Evolutionary conservation across 2,113 vertebrate species (phyloP).

Genomic region (Mola mola): DNA sequence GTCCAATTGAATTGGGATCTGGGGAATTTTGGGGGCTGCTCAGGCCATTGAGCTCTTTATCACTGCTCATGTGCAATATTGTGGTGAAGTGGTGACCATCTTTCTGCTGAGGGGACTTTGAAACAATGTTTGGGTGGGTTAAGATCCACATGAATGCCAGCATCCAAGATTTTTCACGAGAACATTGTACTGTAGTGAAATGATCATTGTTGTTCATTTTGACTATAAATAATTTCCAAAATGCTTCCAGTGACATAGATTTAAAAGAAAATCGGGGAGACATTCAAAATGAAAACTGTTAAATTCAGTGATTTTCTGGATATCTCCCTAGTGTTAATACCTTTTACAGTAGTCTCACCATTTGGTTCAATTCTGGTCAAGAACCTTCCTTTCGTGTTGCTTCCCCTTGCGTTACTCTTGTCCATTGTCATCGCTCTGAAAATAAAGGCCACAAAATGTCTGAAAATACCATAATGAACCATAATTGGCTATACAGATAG

Average conservation of each 20-base stretch:
- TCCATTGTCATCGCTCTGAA: too few species aligned
- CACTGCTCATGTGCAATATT: background rate
- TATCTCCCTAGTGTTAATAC: too few species aligned
- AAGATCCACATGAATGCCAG: background rate
- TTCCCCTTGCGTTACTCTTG: too few species aligned
- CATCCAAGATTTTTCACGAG: background rate
- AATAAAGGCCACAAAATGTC: too few species aligned
- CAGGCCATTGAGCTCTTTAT: background rate
- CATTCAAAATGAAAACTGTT: background rate
- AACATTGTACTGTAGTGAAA: too few species aligned
- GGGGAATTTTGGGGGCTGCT: too few species aligned
- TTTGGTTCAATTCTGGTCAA: background rate
- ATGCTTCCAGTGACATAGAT: constrained; percentile 20
- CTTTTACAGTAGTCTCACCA: too few species aligned
- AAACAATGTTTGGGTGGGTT: background rate
- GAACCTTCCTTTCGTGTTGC: too few species aligned
- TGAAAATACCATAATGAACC: too few species aligned
- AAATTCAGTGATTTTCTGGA: background rate
- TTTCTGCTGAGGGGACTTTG: background rate
- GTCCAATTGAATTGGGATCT: background rate
- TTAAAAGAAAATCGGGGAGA: background rate
- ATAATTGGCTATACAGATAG: too few species aligned
- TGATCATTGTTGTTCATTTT: background rate
- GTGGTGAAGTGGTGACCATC: background rate
- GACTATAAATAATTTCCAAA: background rate